Evolutionary conservation across 2,888 invertebrate genomes (phyloP).

Genomic region (Trichacis sp.): DNA sequence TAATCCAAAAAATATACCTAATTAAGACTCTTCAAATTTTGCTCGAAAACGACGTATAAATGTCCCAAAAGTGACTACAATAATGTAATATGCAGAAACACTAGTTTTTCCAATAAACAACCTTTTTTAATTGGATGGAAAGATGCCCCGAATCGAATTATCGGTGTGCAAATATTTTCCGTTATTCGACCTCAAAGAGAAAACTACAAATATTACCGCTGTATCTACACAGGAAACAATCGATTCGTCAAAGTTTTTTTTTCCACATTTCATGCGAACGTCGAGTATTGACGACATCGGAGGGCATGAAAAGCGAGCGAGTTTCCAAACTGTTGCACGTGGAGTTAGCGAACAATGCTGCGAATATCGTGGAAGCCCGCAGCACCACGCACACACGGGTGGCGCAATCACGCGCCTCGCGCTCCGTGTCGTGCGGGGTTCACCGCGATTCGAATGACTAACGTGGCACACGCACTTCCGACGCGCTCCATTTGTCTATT

Average conservation of each 20-base stretch:
- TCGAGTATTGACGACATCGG: background rate
- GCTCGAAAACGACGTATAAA: no score
- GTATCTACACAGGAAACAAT: background rate
- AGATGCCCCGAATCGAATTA: no score
- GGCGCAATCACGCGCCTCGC: slow-evolving; percentile 32
- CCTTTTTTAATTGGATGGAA: background rate
- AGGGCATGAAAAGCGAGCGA: background rate
- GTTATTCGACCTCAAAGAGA: no score
- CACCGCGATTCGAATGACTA: slow-evolving; percentile 34
- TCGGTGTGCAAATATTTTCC: no score
- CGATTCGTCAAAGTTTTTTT: background rate
- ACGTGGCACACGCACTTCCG: slow-evolving; percentile 17
- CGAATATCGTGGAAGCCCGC: slow-evolving; percentile 32
- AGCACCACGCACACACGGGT: slow-evolving; percentile 11
- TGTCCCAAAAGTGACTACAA: no score
- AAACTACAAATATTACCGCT: no score
- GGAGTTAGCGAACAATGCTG: slow-evolving; percentile 44
- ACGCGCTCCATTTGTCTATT: slow-evolving; percentile 10
- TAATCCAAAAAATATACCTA: no score
- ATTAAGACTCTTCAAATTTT: no score
- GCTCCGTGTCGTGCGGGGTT: slow-evolving; percentile 12
- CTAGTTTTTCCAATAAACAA: background rate
- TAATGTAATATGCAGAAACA: no score
- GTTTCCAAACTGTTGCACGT: slow-evolving; percentile 50
- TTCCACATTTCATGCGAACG: background rate